Percentiles rank a stretch among this genome's conserved stretches.
These are phyloP conservation scores for Nephrotoma flavescens DNA, from an alignment of 2,888 invertebrate species.

Conservation along the genomic window DNA sequence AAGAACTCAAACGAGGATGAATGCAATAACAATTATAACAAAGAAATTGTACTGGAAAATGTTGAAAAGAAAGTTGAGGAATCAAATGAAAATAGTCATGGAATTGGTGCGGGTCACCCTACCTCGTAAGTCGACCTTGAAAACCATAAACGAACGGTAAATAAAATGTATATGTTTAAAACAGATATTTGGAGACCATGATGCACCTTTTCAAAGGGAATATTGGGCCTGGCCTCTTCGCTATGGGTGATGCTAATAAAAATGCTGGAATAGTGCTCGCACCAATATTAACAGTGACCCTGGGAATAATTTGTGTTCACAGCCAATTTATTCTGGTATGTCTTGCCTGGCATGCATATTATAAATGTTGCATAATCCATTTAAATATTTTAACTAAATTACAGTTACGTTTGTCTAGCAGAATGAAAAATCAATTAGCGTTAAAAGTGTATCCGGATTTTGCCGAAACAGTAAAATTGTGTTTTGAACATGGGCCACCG, in stretches of 20 bases:
- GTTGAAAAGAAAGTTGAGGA: not conserved
- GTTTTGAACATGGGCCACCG: conserved; percentile 62
- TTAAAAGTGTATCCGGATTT: conserved; percentile 48
- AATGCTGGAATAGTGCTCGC: conserved; percentile 81
- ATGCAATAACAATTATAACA: not conserved
- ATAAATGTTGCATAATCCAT: conserved; percentile 21
- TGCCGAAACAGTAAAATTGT: conserved; percentile 68
- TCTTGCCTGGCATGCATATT: not conserved
- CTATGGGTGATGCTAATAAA: conserved; percentile 88
- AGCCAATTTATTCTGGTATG: conserved; percentile 79
- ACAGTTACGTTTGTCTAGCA: conserved; percentile 54
- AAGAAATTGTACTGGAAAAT: not conserved
- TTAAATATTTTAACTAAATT: conserved; percentile 15
- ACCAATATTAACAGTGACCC: conserved; percentile 56
- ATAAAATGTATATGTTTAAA: not conserved
- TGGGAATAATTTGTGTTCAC: conserved; percentile 79
- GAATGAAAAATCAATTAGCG: conserved; percentile 44
- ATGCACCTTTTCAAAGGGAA: conserved; percentile 91
- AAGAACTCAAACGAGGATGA: not conserved
- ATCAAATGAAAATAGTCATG: conserved; percentile 9
- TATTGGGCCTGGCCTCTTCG: conserved; percentile 89
- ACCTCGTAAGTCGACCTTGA: conserved; percentile 12
- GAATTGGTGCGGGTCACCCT: conserved; percentile 12
- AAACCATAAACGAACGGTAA: not conserved
- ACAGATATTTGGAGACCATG: conserved; percentile 71